Evolutionary conservation across 2,113 vertebrate species (phyloP), one percentile per base, ranked within the genome.

Genomic region (Lamprotornis superbus): DNA sequence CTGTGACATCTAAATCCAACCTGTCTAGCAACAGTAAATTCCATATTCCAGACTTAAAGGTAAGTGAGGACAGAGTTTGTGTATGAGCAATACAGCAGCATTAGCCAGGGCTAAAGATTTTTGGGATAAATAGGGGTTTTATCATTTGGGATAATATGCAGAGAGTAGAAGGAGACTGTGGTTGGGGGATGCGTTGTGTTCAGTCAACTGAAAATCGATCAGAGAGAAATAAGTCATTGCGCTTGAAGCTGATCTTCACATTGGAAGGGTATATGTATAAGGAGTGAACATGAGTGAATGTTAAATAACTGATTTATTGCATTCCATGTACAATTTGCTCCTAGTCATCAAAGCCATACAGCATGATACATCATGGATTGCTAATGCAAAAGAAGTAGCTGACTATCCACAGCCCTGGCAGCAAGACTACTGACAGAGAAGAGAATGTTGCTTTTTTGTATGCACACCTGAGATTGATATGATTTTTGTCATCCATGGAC

Each of bases 1-100:
- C 71, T 0, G 98, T 97, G 35, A 98, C 98, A 5, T 97, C 98
- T 92, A 99, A 99, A 98, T 98, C 98, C 80, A 98, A 98, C 90
- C 95, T 98, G 85, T 98, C 98, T 64, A 97, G 97, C 55, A 99
- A 98, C 98, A 98, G 98, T 97, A 99, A 97, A 96, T 99, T 99
- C 84, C 90, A 97, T 60, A 99, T 99, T 87, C 99, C 99, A 27
- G 99, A 99, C 71, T 98, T 99, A 67, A 99, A 99, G 99, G 99
- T 99, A 98, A 96, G 76, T 17, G 30, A 80, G 30, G 37, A 52
- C 37, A 17, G 12, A 40, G 14, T 42, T 74, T 73, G 25, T n/a
- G 11, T n/a, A 3, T 12, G 63, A 39, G 18, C 3, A 3, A 27
- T n/a, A 55, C 9, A 79, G 80, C 39, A 81, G 28, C 25, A 31